Base-by-base conservation (phyloP, 2,888 invertebrate species). In the Subacronicta megacephala region DNA sequence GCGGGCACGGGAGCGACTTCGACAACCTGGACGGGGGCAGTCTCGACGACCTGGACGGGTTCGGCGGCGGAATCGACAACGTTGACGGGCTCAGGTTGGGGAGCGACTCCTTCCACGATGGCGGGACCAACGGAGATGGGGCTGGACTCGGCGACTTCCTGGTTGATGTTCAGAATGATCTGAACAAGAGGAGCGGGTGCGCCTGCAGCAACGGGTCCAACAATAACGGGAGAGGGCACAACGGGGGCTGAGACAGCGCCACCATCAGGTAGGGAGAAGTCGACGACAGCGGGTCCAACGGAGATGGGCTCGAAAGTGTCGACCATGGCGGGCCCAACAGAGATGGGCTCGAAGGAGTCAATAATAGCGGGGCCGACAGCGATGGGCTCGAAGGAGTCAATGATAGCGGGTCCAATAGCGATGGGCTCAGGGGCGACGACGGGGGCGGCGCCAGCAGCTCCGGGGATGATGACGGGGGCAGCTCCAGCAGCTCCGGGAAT, bases 161-260 rank as follows among this genome's bases (percentile, higher is more conserved):
- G 41, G 62, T 75, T 72, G 54, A 84, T 72, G 72, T 80, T 81
- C 60, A 82, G 42, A 69, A 82, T 77, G 67, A 82, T 80, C 72
- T 82, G 81, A 16, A 80, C 79, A 13, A 81, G 69, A n/a, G 82
- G 77, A 56, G 73, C 46, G 43, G 35, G 47, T 51, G 41, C 56
- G 43, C 13, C 51, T 3, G 52, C 35, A 29, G 45, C 31, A 13
- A 62, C 58, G 38, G 31, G 63, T 62, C 29, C 31, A 5, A 42
- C 53, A 0, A 44, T 44, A 3, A 23, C 46, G 15, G 45, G 45
- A 15, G 18, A 7, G 18, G 46, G 42, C 7, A 31, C 23, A 3
- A 26, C 15, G 29, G 38, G 40, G 37, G 40, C 2, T 7, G 7
- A 20, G 40, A 42, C 10, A 44, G 17, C 65, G 15, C 54, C 54